A percentile compares a stretch with the other conserved stretches of the same genome.
Conservation (phyloP, 2,113 vertebrate species). For the Phyllostomus discolor region DNA sequence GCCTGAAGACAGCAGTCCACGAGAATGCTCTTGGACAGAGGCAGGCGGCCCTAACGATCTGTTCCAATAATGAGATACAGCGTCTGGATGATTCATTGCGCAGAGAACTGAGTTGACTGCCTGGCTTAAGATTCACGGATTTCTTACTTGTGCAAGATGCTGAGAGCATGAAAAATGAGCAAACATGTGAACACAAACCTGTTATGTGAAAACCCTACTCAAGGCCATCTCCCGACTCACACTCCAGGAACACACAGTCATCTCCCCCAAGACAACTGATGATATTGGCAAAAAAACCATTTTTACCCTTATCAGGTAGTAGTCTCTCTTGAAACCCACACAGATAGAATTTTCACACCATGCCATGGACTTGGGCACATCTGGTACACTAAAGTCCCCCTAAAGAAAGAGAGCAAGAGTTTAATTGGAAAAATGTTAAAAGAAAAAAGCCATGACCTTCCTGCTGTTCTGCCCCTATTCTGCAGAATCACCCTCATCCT, state of each 20-base stretch:
- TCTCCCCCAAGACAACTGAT: not conserved
- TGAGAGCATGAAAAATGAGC: not conserved
- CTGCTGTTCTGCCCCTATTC: not conserved
- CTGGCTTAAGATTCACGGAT: not conserved
- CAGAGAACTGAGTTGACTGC: not conserved
- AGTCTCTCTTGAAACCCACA: constrained; percentile 98
- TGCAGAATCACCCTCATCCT: not conserved
- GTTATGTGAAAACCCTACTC: not conserved
- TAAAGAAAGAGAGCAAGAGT: constrained; percentile 68
- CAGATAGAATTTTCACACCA: constrained; percentile 99
- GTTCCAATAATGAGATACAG: not conserved
- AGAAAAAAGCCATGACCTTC: not conserved
- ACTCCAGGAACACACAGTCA: not conserved
- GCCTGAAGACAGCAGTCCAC: not conserved
- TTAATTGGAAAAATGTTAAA: constrained; percentile 18
- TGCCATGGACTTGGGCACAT: constrained; percentile 98
- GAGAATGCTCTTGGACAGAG: not conserved
- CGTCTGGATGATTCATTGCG: not conserved
- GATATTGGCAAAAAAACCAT: not conserved
- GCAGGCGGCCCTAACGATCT: not conserved
- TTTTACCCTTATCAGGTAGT: constrained; percentile 95
- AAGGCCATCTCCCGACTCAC: not conserved
- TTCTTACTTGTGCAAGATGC: not conserved
- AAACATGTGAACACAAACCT: not conserved
- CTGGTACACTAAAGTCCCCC: constrained; percentile 94